Evolutionary conservation across 2,888 invertebrate species (phyloP).

Genomic region (Lasioglossum figueresi): DNA sequence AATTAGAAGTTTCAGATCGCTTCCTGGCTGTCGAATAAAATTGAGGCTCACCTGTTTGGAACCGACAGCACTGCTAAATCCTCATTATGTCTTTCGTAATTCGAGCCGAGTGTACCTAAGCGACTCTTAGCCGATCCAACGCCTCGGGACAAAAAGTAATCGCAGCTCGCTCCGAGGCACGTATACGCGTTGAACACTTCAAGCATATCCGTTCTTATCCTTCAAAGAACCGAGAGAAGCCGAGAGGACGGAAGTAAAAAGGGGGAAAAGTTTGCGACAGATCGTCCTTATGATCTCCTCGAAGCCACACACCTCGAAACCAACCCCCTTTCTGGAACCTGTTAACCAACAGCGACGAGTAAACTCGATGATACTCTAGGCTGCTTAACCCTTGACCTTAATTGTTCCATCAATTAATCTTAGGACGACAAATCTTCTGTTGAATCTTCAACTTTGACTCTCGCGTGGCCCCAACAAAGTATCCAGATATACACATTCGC

Average conservation of each 20-base stretch:
- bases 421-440: neutral
- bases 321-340: neutral
- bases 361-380: neutral
- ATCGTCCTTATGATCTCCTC: neutral
- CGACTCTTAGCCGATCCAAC: conserved; percentile 37
- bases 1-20: neutral
- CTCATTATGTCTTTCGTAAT: conserved; percentile 23
- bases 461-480: neutral
- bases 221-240: neutral
- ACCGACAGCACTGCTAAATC: conserved; percentile 21
- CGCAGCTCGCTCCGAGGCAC: neutral
- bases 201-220: neutral
- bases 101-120: conserved; percentile 41
- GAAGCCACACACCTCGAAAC: neutral
- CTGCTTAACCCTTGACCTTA: neutral
- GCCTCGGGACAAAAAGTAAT: conserved; percentile 31
- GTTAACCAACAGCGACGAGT: neutral
- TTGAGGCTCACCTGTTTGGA: conserved; percentile 16
- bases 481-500: neutral
- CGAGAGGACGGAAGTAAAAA: neutral
- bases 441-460: neutral
- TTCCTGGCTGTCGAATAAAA: neutral
- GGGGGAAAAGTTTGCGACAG: neutral
- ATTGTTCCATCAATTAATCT: neutral
- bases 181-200: conserved; percentile 4